Percentiles rank a stretch among this genome's conserved stretches.
Evolutionary conservation across 2,888 invertebrate species (phyloP).

Genomic region (Operophtera brumata): DNA sequence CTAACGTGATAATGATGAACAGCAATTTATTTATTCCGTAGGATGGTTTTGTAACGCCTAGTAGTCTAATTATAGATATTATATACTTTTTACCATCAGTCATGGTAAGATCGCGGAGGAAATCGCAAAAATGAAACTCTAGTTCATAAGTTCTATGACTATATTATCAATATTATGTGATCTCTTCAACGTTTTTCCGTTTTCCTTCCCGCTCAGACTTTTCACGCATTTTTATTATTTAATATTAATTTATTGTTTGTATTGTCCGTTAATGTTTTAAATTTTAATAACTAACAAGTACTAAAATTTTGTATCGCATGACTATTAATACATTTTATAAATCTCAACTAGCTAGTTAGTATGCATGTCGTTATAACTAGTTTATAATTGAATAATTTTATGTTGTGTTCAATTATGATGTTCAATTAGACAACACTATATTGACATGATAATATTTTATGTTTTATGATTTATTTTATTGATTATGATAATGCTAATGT

Average conservation of each 20-base stretch:
- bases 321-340: slow-evolving; percentile 57
- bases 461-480: slow-evolving; percentile 46
- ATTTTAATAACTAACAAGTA: slow-evolving; percentile 75
- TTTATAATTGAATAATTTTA: slow-evolving; percentile 41
- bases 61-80: slow-evolving; percentile 38
- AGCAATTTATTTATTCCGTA: slow-evolving; percentile 58
- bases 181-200: slow-evolving; percentile 60
- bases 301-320: slow-evolving; percentile 77
- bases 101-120: slow-evolving; percentile 59
- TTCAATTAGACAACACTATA: slow-evolving; percentile 51
- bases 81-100: slow-evolving; percentile 40
- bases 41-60: slow-evolving; percentile 49
- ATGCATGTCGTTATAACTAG: slow-evolving; percentile 65
- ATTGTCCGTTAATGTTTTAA: slow-evolving; percentile 57
- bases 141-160: slow-evolving; percentile 62
- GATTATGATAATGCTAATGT: slow-evolving; percentile 34
- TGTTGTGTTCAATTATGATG: slow-evolving; percentile 42
- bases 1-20: slow-evolving; percentile 59
- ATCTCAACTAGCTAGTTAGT: slow-evolving; percentile 75
- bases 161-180: slow-evolving; percentile 40
- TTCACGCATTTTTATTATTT: slow-evolving; percentile 48
- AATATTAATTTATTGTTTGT: slow-evolving; percentile 37
- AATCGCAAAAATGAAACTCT: slow-evolving; percentile 61
- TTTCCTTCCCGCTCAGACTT: slow-evolving; percentile 59
- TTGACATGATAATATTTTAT: slow-evolving; percentile 66